These are phyloP conservation scores for Melieria crassipennis DNA, from an alignment of 2,888 invertebrate species.

Conservation along the genomic window DNA sequence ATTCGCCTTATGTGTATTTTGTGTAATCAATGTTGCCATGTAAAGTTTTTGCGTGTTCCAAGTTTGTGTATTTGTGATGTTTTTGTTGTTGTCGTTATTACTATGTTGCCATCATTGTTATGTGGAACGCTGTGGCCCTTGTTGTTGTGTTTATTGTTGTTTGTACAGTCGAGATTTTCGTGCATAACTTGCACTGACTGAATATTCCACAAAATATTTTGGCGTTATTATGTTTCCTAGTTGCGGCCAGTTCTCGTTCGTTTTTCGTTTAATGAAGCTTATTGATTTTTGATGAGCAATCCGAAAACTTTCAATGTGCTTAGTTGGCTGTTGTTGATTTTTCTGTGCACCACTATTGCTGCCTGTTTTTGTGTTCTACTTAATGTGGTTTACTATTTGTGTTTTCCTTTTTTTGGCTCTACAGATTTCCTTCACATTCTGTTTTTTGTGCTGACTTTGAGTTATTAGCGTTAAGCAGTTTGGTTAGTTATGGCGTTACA, in stretches of 20 bases:
- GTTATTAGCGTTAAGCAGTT: too few species aligned
- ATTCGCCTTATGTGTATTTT: slow-evolving; percentile 38
- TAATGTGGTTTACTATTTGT: too few species aligned
- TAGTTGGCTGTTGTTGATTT: too few species aligned
- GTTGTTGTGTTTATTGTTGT: slow-evolving; percentile 11
- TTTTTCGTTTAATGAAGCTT: slow-evolving; percentile 37
- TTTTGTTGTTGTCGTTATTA: neutral
- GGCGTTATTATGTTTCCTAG: neutral
- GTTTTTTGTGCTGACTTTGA: too few species aligned
- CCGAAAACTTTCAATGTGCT: too few species aligned
- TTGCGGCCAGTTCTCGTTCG: neutral
- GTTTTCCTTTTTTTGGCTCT: too few species aligned
- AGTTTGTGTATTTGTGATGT: slow-evolving; percentile 11
- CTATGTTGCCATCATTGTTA: slow-evolving; percentile 25
- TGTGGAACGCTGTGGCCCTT: slow-evolving; percentile 33
- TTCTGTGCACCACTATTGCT: too few species aligned
- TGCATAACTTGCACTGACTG: slow-evolving; percentile 48
- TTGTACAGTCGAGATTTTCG: slow-evolving; percentile 47
- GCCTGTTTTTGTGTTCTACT: too few species aligned
- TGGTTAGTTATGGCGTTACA: too few species aligned
- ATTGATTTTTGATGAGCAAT: slow-evolving; percentile 22
- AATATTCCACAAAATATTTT: too few species aligned
- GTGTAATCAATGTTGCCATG: slow-evolving; percentile 63
- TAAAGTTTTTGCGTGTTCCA: slow-evolving; percentile 41
- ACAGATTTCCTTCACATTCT: too few species aligned